Evolutionary conservation across 1,140 invertebrate genomes (phyloP).

Genomic region (Drosophila lini): DNA sequence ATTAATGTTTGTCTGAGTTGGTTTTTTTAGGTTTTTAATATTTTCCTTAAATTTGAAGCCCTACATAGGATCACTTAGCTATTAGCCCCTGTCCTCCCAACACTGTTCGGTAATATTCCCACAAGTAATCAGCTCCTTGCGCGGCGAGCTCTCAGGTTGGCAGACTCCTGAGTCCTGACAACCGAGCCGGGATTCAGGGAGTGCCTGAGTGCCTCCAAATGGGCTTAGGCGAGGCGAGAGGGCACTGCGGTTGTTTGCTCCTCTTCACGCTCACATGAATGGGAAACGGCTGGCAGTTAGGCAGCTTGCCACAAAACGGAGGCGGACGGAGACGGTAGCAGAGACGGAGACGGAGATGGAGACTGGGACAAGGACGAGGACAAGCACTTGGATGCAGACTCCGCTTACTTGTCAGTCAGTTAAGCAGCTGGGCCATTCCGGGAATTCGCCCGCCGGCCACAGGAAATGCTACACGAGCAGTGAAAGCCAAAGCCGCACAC

Average conservation of each 20-base stretch:
- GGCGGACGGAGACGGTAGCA: constrained; percentile 1
- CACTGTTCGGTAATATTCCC: constrained; percentile 26
- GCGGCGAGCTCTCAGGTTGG: constrained; percentile 31
- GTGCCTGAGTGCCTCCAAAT: constrained; percentile 39
- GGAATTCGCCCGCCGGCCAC: constrained; percentile 58
- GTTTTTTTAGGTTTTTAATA: not conserved
- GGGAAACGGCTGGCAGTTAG: constrained; percentile 47
- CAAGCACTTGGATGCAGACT: constrained; percentile 40
- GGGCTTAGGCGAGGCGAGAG: constrained; percentile 17
- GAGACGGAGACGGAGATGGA: not conserved
- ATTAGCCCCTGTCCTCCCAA: not conserved
- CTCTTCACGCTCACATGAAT: constrained; percentile 45
- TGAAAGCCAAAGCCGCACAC: constrained; percentile 59
- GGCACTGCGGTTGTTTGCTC: constrained; percentile 42
- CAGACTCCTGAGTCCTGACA: constrained; percentile 34
- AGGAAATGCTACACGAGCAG: constrained; percentile 67
- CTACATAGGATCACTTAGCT: not conserved
- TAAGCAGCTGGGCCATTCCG: constrained; percentile 63
- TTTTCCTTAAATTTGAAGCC: not conserved
- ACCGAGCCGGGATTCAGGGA: constrained; percentile 37
- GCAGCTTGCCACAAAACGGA: constrained; percentile 32
- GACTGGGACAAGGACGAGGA: constrained; percentile 1
- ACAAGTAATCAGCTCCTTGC: constrained; percentile 17
- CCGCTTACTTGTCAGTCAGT: constrained; percentile 71
- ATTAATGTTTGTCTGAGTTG: not conserved